Evolutionary conservation across 2,113 vertebrate genomes (phyloP).

Genomic region (Heteronetta atricapilla): DNA sequence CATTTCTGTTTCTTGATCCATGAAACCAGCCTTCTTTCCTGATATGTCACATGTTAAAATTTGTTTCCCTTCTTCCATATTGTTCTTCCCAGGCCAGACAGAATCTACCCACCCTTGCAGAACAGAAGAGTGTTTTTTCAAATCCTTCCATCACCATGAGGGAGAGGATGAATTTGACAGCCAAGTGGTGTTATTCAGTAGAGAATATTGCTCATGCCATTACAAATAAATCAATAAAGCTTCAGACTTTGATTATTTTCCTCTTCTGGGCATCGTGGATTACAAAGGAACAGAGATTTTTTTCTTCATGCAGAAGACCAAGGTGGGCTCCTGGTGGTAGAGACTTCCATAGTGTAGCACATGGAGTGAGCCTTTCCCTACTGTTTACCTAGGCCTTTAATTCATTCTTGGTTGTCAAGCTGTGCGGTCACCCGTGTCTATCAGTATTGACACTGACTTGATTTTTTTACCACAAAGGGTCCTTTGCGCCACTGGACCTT

Average conservation of each 20-base stretch:
- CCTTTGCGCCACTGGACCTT: not conserved
- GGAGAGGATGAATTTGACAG: not conserved
- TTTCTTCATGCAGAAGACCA: accelerated
- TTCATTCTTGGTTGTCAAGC: not conserved
- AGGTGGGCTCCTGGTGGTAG: not conserved
- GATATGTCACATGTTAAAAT: not conserved
- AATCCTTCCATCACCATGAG: not conserved
- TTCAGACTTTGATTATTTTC: not conserved
- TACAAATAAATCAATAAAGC: not conserved
- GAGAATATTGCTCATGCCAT: not conserved
- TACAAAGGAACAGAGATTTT: not conserved
- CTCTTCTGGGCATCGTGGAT: not conserved
- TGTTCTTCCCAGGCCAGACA: not conserved
- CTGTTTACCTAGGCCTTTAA: not conserved
- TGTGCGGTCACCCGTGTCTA: not conserved
- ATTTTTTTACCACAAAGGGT: not conserved
- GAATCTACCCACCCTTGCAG: not conserved
- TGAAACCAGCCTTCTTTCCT: not conserved
- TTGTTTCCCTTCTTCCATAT: not conserved
- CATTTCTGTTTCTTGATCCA: not conserved
- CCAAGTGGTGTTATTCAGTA: not conserved
- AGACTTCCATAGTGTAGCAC: not conserved
- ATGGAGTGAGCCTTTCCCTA: not conserved
- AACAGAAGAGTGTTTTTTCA: not conserved
- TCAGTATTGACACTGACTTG: not conserved